A percentile compares a stretch with the other conserved stretches of the same genome.
Evolutionary conservation across 2,888 invertebrate species (phyloP).

Genomic region (Diarsia dahlii): DNA sequence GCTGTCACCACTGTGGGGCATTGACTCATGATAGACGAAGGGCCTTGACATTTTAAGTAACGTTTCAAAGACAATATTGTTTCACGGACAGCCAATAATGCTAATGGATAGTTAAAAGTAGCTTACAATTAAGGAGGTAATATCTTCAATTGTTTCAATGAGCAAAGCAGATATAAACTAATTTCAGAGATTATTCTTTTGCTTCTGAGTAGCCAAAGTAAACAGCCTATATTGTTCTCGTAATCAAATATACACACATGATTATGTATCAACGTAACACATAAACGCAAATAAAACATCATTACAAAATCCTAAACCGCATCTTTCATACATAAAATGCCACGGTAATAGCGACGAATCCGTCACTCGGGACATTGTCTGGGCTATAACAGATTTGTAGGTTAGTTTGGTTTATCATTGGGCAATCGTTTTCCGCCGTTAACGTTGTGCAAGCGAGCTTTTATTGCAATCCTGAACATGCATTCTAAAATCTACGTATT

Average conservation of each 20-base stretch:
- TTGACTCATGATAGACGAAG: slow-evolving; percentile 7
- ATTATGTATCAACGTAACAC: slow-evolving; percentile 3
- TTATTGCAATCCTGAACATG: slow-evolving; percentile 43
- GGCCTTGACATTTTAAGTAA: slow-evolving; percentile 27
- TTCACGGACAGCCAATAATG: neutral
- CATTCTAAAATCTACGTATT: neutral
- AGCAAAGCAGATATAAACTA: neutral
- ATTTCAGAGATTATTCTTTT: neutral
- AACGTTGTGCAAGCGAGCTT: slow-evolving; percentile 47
- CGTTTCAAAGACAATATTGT: slow-evolving; percentile 4
- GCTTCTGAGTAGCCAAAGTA: neutral
- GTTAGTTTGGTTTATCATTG: slow-evolving; percentile 61
- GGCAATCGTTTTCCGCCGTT: slow-evolving; percentile 53
- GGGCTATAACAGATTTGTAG: slow-evolving; percentile 53
- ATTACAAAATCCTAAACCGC: slow-evolving; percentile 31
- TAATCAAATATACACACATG: neutral
- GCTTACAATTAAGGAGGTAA: neutral
- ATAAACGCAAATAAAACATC: slow-evolving; percentile 4
- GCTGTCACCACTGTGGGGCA: slow-evolving; percentile 4
- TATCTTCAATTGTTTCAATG: neutral
- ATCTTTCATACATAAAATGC: slow-evolving; percentile 51
- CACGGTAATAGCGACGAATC: slow-evolving; percentile 27
- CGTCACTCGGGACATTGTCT: slow-evolving; percentile 60
- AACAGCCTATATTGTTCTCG: neutral
- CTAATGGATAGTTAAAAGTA: neutral